A percentile compares a stretch with the other conserved stretches of the same genome.
Evolutionary conservation across 2,113 vertebrate genomes (phyloP).

Genomic region (Ciconia stormi): DNA sequence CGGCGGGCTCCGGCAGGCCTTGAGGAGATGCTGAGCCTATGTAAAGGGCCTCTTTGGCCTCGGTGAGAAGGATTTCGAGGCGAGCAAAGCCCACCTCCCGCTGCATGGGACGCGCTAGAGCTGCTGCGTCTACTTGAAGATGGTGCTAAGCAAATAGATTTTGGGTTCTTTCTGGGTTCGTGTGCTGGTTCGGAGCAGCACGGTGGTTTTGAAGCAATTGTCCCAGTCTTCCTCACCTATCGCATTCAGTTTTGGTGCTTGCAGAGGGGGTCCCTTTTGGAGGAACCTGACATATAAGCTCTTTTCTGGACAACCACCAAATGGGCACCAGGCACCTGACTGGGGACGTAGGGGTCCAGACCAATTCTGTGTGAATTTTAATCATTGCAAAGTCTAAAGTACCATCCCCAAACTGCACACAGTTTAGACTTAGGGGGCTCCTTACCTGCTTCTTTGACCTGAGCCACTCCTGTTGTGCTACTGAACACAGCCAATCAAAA

Average conservation of each 20-base stretch:
- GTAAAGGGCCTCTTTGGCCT: background rate
- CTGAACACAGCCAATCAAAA: background rate
- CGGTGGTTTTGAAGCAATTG: background rate
- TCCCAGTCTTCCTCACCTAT: background rate
- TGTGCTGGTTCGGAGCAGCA: background rate
- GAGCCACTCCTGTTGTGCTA: background rate
- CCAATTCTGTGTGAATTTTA: background rate
- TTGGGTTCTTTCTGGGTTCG: background rate
- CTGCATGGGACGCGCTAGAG: accelerated
- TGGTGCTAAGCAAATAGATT: accelerated
- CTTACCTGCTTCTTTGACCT: background rate
- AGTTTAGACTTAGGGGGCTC: background rate
- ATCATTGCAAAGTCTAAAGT: background rate
- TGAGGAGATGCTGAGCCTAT: background rate
- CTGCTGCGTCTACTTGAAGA: accelerated
- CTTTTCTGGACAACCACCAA: background rate
- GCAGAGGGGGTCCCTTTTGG: background rate
- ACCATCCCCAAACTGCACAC: background rate
- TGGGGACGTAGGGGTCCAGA: background rate
- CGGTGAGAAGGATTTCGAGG: background rate
- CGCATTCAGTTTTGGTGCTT: background rate
- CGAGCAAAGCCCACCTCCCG: background rate
- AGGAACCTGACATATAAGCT: background rate
- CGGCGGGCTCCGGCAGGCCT: background rate
- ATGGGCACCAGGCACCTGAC: accelerated